phyloP scores from a whole-genome alignment of 2,113 vertebrate species.

The Hippocampus comes region DNA sequence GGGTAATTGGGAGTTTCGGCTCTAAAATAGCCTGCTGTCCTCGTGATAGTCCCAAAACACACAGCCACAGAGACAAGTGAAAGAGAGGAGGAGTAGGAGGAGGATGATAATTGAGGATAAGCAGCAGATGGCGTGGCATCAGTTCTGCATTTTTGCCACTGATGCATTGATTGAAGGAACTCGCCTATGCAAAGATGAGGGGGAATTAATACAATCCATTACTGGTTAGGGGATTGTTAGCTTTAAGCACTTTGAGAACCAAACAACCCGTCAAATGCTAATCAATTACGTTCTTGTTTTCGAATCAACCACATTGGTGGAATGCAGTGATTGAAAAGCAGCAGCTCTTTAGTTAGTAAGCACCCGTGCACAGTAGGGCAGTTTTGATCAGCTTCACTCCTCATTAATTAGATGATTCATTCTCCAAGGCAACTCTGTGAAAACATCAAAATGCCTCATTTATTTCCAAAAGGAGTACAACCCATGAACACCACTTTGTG shows the following conservation, averaged over 20 bases:
- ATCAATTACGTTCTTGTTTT: background rate
- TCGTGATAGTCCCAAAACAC: slow-evolving; percentile 63
- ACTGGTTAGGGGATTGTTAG: background rate
- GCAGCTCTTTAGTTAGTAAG: background rate
- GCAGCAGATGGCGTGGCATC: slow-evolving; percentile 56
- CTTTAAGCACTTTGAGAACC: background rate
- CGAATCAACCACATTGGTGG: background rate
- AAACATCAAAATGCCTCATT: background rate
- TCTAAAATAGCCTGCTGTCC: slow-evolving; percentile 57
- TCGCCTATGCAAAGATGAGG: background rate
- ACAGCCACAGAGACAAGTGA: slow-evolving; percentile 33
- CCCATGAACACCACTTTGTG: background rate
- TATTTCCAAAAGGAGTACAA: background rate
- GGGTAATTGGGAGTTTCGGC: slow-evolving; percentile 53
- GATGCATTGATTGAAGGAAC: slow-evolving; percentile 24
- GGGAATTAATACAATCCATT: background rate
- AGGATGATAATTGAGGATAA: slow-evolving; percentile 33
- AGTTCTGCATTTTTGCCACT: slow-evolving; percentile 32
- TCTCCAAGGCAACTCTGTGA: background rate
- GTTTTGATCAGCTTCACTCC: background rate
- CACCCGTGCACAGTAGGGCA: background rate
- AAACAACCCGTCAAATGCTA: background rate
- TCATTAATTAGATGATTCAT: background rate
- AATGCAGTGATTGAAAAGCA: background rate
- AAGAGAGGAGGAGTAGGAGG: slow-evolving; percentile 27